phyloP scores from a whole-genome alignment of 2,888 invertebrate species.

The Hypolimnas misippus region DNA sequence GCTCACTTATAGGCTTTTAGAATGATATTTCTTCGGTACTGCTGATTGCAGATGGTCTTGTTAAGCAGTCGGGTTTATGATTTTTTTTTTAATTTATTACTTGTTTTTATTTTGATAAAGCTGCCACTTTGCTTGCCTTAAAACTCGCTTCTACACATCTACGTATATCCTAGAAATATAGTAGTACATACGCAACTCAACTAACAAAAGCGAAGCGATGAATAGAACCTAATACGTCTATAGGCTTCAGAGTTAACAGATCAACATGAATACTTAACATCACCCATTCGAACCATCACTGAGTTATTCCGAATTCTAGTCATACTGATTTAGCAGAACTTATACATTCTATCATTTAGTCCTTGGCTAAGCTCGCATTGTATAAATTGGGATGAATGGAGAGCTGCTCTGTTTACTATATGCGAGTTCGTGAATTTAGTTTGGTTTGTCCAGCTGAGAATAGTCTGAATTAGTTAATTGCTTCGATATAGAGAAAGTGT shows the following conservation, averaged over 20 bases:
- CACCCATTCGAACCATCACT: slow-evolving; percentile 11
- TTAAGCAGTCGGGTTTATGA: too few species aligned
- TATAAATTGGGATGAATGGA: slow-evolving; percentile 19
- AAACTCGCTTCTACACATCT: too few species aligned
- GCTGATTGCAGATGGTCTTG: too few species aligned
- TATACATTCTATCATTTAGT: slow-evolving; percentile 18
- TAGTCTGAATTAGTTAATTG: not conserved
- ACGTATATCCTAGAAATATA: too few species aligned
- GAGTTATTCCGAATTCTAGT: slow-evolving; percentile 19
- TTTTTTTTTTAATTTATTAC: too few species aligned
- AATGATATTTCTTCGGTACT: too few species aligned
- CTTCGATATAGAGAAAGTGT: not conserved
- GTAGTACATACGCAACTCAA: too few species aligned
- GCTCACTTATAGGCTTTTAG: too few species aligned
- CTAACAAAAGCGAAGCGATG: too few species aligned
- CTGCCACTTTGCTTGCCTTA: too few species aligned
- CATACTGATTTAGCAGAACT: slow-evolving; percentile 26
- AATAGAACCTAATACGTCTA: not conserved
- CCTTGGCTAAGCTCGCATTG: slow-evolving; percentile 18
- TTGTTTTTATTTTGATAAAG: too few species aligned
- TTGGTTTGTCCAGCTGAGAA: not conserved
- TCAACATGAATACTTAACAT: slow-evolving; percentile 2
- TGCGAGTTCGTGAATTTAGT: slow-evolving; percentile 1
- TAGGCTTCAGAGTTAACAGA: not conserved
- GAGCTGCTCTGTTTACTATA: slow-evolving; percentile 11